Conservation (phyloP, 2,113 vertebrate species). For the Cynopterus brachyotis region DNA sequence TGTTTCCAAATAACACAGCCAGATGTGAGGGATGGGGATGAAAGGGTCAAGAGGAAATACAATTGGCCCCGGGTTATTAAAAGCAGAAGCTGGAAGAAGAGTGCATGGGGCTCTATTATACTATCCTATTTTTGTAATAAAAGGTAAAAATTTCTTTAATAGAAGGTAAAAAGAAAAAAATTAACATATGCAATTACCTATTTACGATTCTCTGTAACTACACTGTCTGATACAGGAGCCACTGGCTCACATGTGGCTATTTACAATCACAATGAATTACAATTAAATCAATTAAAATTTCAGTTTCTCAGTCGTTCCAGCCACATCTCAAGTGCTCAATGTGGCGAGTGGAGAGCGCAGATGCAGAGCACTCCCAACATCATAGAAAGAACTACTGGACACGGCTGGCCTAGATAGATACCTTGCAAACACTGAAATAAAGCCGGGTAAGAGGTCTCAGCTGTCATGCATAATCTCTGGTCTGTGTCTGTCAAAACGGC, state of each 20-base stretch:
- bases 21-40: no score
- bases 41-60: neutral
- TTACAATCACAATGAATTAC: neutral
- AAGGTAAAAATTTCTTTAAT: no score
- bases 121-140: neutral
- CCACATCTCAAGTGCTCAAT: neutral
- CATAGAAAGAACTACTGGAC: neutral
- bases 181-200: neutral
- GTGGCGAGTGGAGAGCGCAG: fast-evolving
- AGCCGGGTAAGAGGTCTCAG: neutral
- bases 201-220: neutral
- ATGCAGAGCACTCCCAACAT: fast-evolving
- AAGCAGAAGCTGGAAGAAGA: neutral
- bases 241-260: neutral
- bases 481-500: neutral
- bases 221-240: neutral
- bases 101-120: fast-evolving
- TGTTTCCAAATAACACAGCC: neutral
- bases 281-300: neutral
- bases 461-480: neutral
- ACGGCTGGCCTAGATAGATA: neutral
- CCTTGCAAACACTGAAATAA: neutral
- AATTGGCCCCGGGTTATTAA: neutral
- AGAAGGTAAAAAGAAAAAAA: neutral
- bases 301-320: neutral